Evolutionary conservation across 2,797 vertebrate species (phyloP).

Genomic region (Ambastaia sidthimunki): DNA sequence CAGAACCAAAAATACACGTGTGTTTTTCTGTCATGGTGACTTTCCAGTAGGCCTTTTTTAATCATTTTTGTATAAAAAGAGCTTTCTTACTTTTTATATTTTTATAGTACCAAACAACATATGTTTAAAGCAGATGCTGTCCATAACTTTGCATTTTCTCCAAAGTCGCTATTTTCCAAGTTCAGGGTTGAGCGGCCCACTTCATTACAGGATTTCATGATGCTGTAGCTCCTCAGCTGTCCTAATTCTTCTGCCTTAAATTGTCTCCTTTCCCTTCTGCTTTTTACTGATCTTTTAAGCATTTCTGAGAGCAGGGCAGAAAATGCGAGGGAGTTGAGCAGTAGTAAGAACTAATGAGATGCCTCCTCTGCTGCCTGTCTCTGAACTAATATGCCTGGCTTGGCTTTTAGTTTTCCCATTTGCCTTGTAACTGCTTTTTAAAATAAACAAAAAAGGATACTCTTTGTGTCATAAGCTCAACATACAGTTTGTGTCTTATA

Average conservation of each 20-base stretch:
- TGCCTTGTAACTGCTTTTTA: slow-evolving; percentile 12
- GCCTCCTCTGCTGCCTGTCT: slow-evolving; percentile 8
- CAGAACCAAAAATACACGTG: too few relatives aligned
- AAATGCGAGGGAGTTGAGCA: slow-evolving; percentile 13
- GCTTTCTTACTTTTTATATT: too few relatives aligned
- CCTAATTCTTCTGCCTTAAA: background rate
- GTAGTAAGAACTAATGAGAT: slow-evolving; percentile 21
- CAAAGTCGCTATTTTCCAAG: too few relatives aligned
- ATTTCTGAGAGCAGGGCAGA: slow-evolving; percentile 5
- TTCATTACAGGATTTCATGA: slow-evolving; percentile 1
- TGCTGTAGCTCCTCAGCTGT: background rate
- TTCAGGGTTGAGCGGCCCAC: background rate
- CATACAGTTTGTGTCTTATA: too few relatives aligned
- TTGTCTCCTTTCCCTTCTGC: background rate
- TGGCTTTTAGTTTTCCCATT: slow-evolving; percentile 4
- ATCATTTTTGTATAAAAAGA: too few relatives aligned
- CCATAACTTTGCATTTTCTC: background rate
- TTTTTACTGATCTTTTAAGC: slow-evolving; percentile 29
- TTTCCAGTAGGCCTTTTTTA: too few relatives aligned
- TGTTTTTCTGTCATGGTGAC: too few relatives aligned
- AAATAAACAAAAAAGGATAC: slow-evolving; percentile 13
- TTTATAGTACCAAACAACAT: too few relatives aligned
- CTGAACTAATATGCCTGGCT: slow-evolving; percentile 12
- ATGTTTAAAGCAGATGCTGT: background rate
- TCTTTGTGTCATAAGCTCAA: background rate